Percentiles rank a stretch among this genome's conserved stretches.
Conservation (phyloP, 2,797 vertebrate species). For the Pipistrellus nathusii region DNA sequence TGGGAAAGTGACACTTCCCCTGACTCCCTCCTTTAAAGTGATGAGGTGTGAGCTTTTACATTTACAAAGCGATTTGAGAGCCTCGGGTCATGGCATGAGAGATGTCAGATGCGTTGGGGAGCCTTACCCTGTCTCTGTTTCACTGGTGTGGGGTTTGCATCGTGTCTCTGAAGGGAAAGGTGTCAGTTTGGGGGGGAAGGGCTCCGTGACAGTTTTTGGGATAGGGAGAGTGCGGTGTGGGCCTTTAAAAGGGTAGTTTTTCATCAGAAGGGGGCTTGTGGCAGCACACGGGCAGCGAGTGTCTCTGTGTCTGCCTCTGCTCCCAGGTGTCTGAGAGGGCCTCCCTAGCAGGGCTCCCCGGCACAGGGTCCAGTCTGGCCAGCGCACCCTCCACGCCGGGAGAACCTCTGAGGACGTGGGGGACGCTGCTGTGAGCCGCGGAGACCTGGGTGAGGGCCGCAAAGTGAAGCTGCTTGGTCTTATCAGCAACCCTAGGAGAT, state of each 20-base stretch:
- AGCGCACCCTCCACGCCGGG: neutral
- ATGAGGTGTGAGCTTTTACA: conserved; percentile 42
- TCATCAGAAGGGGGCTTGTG: conserved; percentile 38
- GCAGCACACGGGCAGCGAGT: neutral
- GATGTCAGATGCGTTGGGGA: conserved; percentile 37
- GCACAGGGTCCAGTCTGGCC: neutral
- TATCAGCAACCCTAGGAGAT: conserved; percentile 58
- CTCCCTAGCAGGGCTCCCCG: neutral
- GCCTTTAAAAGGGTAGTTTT: conserved; percentile 59
- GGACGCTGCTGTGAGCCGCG: neutral
- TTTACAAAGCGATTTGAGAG: conserved; percentile 60
- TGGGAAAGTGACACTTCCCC: neutral
- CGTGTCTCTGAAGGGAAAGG: conserved; percentile 63
- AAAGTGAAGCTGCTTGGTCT: conserved; percentile 34
- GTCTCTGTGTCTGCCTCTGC: neutral
- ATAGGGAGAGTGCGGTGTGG: conserved; percentile 10
- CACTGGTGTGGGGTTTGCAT: conserved; percentile 23
- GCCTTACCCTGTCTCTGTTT: conserved; percentile 38
- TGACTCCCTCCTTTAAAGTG: conserved; percentile 23
- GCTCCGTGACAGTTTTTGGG: conserved; percentile 55
- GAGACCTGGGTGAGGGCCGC: neutral
- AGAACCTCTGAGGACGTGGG: conserved; percentile 32
- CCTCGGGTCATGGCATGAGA: conserved; percentile 11
- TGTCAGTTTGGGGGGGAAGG: conserved; percentile 63
- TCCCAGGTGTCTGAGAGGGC: neutral